Conservation (phyloP, 2,888 invertebrate species). For the Pristionchus japonicus region DNA sequence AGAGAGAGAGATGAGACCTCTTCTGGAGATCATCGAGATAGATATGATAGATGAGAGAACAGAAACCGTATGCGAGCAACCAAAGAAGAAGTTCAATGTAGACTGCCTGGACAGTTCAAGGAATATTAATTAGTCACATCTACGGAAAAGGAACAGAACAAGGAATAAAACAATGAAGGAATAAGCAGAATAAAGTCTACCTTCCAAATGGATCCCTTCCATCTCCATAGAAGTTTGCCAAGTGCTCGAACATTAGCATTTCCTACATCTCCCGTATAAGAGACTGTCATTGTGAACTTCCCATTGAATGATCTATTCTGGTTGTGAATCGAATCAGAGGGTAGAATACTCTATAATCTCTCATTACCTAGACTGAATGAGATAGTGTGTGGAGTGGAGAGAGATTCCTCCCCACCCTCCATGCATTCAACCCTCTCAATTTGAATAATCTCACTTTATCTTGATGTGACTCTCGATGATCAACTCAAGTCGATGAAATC, state of each 20-base stretch:
- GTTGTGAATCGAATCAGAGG: not conserved
- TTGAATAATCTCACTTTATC: not conserved
- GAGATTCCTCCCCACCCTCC: not conserved
- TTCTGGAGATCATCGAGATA: slow-evolving; percentile 23
- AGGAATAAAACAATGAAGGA: no score
- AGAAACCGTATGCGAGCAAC: not conserved
- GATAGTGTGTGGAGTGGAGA: no score
- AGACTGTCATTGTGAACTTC: slow-evolving; percentile 9
- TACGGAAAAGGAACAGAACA: not conserved
- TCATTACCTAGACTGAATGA: not conserved
- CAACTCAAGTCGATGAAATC: not conserved
- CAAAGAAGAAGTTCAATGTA: slow-evolving; percentile 22
- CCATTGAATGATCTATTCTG: not conserved
- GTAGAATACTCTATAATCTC: not conserved
- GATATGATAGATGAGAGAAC: not conserved
- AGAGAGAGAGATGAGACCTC: not conserved
- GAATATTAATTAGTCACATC: not conserved
- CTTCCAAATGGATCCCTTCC: slow-evolving; percentile 44
- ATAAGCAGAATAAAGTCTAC: not conserved
- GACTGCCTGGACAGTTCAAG: not conserved
- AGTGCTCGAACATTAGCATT: slow-evolving; percentile 3
- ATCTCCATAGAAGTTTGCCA: slow-evolving; percentile 10
- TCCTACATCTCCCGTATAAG: slow-evolving; percentile 31
- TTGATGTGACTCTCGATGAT: not conserved
- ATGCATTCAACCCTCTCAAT: not conserved